Conservation (phyloP, 2,888 invertebrate genomes). For the Leptarthrus brevirostris region DNA sequence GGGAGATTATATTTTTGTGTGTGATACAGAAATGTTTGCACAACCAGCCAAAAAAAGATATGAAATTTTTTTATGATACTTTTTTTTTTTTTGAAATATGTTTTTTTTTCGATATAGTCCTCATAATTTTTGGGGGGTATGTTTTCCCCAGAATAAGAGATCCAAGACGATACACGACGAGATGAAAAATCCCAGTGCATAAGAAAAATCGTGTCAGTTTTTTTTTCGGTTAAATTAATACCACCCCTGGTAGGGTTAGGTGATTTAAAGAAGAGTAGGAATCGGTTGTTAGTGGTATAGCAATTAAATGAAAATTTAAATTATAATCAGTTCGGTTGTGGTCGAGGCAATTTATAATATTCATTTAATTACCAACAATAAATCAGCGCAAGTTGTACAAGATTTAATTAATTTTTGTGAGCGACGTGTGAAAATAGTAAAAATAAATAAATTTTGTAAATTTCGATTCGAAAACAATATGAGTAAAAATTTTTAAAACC, state of each 20-base stretch:
- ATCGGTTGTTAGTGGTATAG: too few species aligned
- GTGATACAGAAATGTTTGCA: background rate
- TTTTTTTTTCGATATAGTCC: too few species aligned
- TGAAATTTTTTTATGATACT: too few species aligned
- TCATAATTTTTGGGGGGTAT: too few species aligned
- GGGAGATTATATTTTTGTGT: background rate
- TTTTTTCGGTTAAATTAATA: background rate
- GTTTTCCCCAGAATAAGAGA: too few species aligned
- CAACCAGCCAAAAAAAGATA: background rate
- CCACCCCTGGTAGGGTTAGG: background rate
- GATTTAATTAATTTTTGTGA: background rate
- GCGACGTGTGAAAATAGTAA: background rate
- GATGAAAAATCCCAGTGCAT: too few species aligned
- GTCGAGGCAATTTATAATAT: constrained; percentile 22
- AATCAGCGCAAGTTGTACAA: constrained; percentile 15
- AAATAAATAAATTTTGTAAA: background rate
- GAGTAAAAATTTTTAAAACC: too few species aligned
- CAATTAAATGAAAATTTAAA: background rate
- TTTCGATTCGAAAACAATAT: too few species aligned
- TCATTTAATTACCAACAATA: constrained; percentile 40
- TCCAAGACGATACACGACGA: too few species aligned
- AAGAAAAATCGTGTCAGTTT: too few species aligned
- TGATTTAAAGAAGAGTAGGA: background rate
- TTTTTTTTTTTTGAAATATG: too few species aligned
- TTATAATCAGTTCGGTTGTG: background rate